These are phyloP conservation scores for Loxodonta africana DNA, from an alignment of 2,113 vertebrate genomes.

Conservation along the genomic window DNA sequence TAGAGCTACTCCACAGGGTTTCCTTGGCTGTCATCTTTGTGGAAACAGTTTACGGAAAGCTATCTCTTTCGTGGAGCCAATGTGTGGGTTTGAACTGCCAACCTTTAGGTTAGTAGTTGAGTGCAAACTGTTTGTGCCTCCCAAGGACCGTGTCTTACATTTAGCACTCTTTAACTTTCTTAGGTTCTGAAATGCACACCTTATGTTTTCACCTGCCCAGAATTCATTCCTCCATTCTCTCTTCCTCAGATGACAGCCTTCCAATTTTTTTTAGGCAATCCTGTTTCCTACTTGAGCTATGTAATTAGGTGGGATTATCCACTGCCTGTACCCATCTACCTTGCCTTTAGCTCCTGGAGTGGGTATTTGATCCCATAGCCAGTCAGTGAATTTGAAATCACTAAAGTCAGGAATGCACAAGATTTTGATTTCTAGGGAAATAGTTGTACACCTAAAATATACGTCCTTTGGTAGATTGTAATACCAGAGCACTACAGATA, in stretches of 20 bases:
- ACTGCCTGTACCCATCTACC: not conserved
- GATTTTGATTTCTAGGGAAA: not conserved
- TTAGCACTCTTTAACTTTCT: not conserved
- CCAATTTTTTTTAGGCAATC: not conserved
- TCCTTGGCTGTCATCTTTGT: too few species aligned
- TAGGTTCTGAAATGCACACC: not conserved
- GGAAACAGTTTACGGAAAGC: too few species aligned
- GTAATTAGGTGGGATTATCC: not conserved
- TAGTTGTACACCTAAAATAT: not conserved
- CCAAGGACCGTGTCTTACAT: not conserved
- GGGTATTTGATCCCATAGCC: not conserved
- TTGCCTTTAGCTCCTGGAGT: not conserved
- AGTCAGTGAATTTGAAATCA: constrained; percentile 22
- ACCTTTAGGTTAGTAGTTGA: too few species aligned
- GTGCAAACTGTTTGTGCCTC: too few species aligned
- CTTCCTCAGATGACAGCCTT: not conserved
- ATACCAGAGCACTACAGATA: not conserved
- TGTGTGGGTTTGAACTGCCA: too few species aligned
- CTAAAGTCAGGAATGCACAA: not conserved
- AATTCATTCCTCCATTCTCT: not conserved
- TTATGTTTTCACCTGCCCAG: not conserved
- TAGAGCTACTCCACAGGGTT: too few species aligned
- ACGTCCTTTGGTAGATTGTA: not conserved
- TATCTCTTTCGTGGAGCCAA: too few species aligned
- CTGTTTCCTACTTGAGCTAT: not conserved